Evolutionary conservation across 2,888 invertebrate genomes (phyloP).

Genomic region (Stenchaetothrips biformis): DNA sequence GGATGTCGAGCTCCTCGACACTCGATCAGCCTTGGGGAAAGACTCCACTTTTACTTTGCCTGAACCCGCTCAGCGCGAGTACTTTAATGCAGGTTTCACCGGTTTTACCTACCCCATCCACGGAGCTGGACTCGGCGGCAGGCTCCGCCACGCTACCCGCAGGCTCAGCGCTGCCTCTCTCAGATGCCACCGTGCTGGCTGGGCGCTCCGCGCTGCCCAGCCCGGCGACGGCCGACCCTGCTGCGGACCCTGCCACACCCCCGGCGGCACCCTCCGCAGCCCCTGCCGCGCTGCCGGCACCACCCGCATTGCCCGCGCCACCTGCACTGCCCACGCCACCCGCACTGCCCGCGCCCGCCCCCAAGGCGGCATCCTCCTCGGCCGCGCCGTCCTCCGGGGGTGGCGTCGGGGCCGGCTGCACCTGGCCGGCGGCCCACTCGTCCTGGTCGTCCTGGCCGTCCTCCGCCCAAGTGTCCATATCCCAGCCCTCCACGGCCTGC

Average conservation of each 20-base stretch:
- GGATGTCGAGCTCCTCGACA: not conserved
- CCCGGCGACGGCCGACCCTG: not conserved
- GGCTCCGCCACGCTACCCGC: too few relatives aligned
- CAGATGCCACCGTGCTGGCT: not conserved
- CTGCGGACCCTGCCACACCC: not conserved
- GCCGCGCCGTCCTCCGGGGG: not conserved
- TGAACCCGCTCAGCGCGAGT: too few relatives aligned
- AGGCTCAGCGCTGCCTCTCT: too few relatives aligned
- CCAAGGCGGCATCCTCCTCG: conserved; percentile 31
- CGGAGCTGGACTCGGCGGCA: too few relatives aligned
- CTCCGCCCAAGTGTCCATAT: not conserved
- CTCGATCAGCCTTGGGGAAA: not conserved
- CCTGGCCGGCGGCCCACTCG: not conserved
- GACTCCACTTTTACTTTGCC: not conserved
- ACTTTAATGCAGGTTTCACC: too few relatives aligned
- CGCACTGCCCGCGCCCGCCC: conserved; percentile 28
- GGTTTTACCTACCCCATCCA: too few relatives aligned
- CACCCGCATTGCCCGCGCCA: not conserved
- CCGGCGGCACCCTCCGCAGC: not conserved
- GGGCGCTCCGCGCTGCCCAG: not conserved
- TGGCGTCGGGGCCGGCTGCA: not conserved
- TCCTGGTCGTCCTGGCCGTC: not conserved
- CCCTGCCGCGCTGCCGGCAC: conserved; percentile 1
- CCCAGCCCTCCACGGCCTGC: conserved; percentile 14
- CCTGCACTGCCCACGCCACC: not conserved